Base-by-base conservation (phyloP, 2,113 vertebrate species). In the Coreoperca whiteheadi region DNA sequence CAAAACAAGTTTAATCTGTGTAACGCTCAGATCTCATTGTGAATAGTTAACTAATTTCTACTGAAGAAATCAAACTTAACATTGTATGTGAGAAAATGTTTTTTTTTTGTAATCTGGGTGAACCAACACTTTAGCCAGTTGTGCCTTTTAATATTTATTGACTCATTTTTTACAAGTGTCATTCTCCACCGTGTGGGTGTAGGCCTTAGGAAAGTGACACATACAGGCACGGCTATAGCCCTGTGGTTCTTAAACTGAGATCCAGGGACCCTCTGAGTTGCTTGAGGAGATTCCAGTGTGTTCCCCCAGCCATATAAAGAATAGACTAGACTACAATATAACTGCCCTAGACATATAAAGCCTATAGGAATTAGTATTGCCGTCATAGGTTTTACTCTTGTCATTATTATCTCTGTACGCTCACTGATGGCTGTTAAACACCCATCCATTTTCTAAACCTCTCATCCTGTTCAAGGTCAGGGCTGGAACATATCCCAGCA, bases 301-400 rank as follows among this genome's bases (percentile, higher is more conserved):
- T 53, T 46, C 48, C 30, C 37, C 18, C 51, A 61, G 30, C 23
- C 76, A 39, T n/a, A 70, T 72, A 79, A 80, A 81, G 70, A 65
- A 39, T 4, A 74, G 70, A 77, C 70, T 84, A 73, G 81, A 79
- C 70, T 39, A 54, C 83, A 77, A 14, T 74, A 64, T 43, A 83
- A 57, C 48, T 10, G 6, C 59, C 8, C 34, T 51, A 76, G 83
- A 76, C 87, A 69, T 66, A 86, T 88, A 71, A 86, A 86, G 78
- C n/a, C 25, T 81, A 60, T 56, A 82, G 51, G 70, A 51, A 67
- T 69, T 53, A 70, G 59, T 53, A 32, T 51, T 65, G 34, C 68
- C 2, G 1, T 8, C 41, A 59, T 50, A 57, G 54, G 51, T 63
- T 84, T 71, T 0, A 2, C 63, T 72, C 41, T 30, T 70, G 20